A percentile compares a stretch with the other conserved stretches of the same genome.
phyloP scores from a whole-genome alignment of 1,140 invertebrate species.

The Drosophila tani region DNA sequence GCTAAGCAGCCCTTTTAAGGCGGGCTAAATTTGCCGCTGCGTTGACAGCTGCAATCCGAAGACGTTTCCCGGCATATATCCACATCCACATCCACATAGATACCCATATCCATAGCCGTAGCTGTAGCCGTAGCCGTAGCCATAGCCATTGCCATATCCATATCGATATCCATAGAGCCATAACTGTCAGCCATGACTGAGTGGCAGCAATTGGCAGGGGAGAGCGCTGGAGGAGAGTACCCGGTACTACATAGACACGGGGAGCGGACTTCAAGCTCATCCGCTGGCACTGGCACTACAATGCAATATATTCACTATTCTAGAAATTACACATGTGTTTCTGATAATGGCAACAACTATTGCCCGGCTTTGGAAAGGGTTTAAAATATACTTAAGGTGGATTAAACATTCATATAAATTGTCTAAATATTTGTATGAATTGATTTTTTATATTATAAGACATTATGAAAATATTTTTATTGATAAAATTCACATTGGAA shows the following conservation, averaged over 20 bases:
- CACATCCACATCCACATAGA: slow-evolving; percentile 26
- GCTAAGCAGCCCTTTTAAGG: slow-evolving; percentile 51
- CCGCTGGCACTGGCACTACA: slow-evolving; percentile 29
- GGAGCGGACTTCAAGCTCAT: slow-evolving; percentile 31
- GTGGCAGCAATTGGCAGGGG: slow-evolving; percentile 58
- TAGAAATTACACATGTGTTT: slow-evolving; percentile 1
- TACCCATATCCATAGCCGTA: slow-evolving; percentile 27
- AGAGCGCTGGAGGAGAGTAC: slow-evolving; percentile 17
- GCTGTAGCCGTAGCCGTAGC: slow-evolving; percentile 11
- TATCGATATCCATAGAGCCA: slow-evolving; percentile 60
- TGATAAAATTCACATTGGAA: too few species aligned
- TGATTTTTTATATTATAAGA: too few species aligned
- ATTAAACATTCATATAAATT: background rate
- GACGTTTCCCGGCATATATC: slow-evolving; percentile 59
- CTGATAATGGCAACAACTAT: background rate
- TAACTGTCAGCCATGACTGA: slow-evolving; percentile 65
- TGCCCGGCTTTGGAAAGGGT: too few species aligned
- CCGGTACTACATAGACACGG: slow-evolving; percentile 23
- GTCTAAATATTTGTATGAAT: too few species aligned
- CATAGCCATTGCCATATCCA: slow-evolving; percentile 38
- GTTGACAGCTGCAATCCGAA: slow-evolving; percentile 74
- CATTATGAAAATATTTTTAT: too few species aligned
- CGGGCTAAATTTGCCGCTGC: slow-evolving; percentile 62
- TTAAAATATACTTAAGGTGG: too few species aligned
- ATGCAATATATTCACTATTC: slow-evolving; percentile 28